phyloP scores from a whole-genome alignment of 1,140 invertebrate species.

The Zophobas atratus region DNA sequence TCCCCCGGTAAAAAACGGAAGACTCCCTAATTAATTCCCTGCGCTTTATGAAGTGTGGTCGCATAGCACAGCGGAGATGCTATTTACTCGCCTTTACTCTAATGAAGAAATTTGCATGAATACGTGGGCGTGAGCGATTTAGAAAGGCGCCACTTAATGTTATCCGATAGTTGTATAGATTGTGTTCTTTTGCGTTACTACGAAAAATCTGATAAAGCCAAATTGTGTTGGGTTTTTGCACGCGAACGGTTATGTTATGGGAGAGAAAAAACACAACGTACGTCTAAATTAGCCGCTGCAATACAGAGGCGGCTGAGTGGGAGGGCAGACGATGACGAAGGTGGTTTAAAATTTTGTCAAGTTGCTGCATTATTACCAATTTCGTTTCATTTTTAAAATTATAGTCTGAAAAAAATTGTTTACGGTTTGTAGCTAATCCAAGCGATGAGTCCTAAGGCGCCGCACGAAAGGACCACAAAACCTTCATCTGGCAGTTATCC shows the following conservation, averaged over 20 bases:
- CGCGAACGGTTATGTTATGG: constrained; percentile 46
- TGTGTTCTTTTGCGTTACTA: constrained; percentile 58
- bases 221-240: constrained; percentile 52
- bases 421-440: too few relatives aligned
- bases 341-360: too few relatives aligned
- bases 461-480: constrained; percentile 9
- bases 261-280: constrained; percentile 8
- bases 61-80: constrained; percentile 17
- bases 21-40: constrained; percentile 32
- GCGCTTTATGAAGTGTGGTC: constrained; percentile 38
- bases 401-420: too few relatives aligned
- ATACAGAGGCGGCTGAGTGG: too few relatives aligned
- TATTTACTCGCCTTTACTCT: constrained; percentile 41
- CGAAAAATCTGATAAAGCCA: constrained; percentile 56
- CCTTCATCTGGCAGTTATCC: constrained; percentile 25
- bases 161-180: constrained; percentile 55
- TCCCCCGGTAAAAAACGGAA: constrained; percentile 36
- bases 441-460: background rate
- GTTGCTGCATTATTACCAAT: too few relatives aligned
- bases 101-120: constrained; percentile 52
- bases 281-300: constrained; percentile 30
- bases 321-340: too few relatives aligned
- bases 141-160: constrained; percentile 57
- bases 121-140: constrained; percentile 56
- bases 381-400: too few relatives aligned